Evolutionary conservation across 64 coral and sea anemone species (phyloP).

Genomic region (Montipora capricornis): DNA sequence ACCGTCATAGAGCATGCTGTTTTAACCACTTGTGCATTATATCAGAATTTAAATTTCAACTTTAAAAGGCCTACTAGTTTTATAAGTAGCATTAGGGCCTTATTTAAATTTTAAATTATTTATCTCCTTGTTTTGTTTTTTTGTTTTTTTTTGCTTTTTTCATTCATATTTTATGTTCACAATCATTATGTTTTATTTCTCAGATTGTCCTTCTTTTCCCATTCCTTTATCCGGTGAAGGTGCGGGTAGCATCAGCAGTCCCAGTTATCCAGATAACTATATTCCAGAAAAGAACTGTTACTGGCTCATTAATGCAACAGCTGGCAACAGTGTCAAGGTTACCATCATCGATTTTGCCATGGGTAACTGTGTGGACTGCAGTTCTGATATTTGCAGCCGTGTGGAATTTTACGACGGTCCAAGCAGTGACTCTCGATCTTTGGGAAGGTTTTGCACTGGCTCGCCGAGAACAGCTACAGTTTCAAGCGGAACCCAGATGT

Average conservation of each 20-base stretch:
- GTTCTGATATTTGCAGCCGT: neutral
- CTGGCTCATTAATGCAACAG: neutral
- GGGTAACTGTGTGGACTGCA: neutral
- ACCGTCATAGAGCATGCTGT: too few species aligned
- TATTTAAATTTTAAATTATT: too few species aligned
- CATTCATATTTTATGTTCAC: neutral
- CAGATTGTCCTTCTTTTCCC: neutral
- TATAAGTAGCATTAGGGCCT: too few species aligned
- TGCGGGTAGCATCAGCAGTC: neutral
- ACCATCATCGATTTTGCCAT: neutral
- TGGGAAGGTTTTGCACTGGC: neutral
- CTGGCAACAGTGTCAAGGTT: neutral
- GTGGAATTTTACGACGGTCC: conserved; percentile 27
- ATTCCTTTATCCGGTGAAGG: neutral
- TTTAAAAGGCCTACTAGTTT: too few species aligned
- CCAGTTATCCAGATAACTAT: conserved; percentile 13
- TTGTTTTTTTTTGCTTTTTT: neutral
- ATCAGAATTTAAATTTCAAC: too few species aligned
- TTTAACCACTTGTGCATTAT: too few species aligned
- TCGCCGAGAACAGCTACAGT: neutral
- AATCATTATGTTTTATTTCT: neutral
- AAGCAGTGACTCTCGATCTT: neutral
- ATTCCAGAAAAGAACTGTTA: neutral
- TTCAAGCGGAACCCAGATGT: conserved; percentile 16
- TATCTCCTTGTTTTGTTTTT: neutral